Evolutionary conservation across 2,113 vertebrate species (phyloP).

Genomic region (Atractosteus spatula): DNA sequence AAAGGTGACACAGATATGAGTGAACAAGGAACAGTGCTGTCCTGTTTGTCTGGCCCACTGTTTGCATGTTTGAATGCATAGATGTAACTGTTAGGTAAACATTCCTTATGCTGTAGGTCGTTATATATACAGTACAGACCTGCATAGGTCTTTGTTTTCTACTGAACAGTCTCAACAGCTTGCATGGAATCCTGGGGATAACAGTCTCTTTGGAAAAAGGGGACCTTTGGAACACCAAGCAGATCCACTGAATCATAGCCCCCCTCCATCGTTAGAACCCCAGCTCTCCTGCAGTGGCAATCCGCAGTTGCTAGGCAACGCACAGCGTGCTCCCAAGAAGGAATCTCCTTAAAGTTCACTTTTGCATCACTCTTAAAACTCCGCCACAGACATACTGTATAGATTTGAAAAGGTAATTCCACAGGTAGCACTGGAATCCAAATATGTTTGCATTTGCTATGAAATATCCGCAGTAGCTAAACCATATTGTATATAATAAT

Average conservation of each 20-base stretch:
- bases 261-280: not conserved
- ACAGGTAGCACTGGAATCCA: not conserved
- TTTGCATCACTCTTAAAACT: slow-evolving; percentile 32
- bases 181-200: slow-evolving; percentile 1
- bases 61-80: too few relatives aligned
- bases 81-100: too few relatives aligned
- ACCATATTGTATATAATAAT: too few relatives aligned
- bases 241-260: slow-evolving; percentile 29
- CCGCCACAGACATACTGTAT: not conserved
- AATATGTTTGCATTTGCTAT: too few relatives aligned
- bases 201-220: not conserved
- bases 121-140: too few relatives aligned
- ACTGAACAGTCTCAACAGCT: too few relatives aligned
- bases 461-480: too few relatives aligned
- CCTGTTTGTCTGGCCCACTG: too few relatives aligned
- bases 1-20: too few relatives aligned
- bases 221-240: slow-evolving; percentile 10
- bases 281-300: slow-evolving; percentile 34
- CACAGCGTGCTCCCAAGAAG: slow-evolving; percentile 48
- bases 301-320: slow-evolving; percentile 62
- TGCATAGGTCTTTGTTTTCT: too few relatives aligned
- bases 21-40: too few relatives aligned
- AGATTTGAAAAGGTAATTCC: not conserved
- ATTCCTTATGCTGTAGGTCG: too few relatives aligned
- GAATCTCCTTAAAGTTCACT: slow-evolving; percentile 40